Conservation (phyloP, 2,113 vertebrate genomes). For the Ahaetulla prasina region DNA sequence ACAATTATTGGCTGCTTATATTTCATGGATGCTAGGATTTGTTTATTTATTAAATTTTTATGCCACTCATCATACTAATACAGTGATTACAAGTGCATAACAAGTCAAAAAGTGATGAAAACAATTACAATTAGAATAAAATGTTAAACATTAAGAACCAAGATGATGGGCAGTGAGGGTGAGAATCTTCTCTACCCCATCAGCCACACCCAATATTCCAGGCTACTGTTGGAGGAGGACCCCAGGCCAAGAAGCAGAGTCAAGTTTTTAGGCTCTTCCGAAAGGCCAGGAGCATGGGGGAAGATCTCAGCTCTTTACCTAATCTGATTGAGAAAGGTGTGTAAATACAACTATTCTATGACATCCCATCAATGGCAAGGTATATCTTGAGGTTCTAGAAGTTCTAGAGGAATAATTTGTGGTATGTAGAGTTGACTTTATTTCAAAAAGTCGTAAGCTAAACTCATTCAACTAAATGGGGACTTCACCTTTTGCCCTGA, state of each 20-base stretch:
- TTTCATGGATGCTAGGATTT: background rate
- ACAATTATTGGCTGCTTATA: background rate
- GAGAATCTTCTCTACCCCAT: background rate
- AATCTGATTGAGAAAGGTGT: background rate
- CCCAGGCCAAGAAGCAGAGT: background rate
- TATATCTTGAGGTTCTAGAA: background rate
- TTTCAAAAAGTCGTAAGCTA: background rate
- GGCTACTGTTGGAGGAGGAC: too few species aligned
- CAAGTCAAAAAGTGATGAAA: background rate
- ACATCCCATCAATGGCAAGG: background rate
- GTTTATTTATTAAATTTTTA: background rate
- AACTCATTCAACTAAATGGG: background rate
- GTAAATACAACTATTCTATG: background rate
- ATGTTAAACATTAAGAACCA: background rate
- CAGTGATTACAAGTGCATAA: background rate
- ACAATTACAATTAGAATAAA: background rate
- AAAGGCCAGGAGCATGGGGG: background rate
- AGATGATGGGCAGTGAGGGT: background rate
- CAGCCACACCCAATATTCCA: too few species aligned
- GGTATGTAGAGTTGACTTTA: background rate
- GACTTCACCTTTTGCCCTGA: too few species aligned
- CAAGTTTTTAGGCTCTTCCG: background rate
- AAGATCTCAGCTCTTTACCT: background rate
- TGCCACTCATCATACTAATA: background rate
- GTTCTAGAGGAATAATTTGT: background rate